phyloP scores from a whole-genome alignment of 2,797 vertebrate genomes.

The Hafferia zeledoni region DNA sequence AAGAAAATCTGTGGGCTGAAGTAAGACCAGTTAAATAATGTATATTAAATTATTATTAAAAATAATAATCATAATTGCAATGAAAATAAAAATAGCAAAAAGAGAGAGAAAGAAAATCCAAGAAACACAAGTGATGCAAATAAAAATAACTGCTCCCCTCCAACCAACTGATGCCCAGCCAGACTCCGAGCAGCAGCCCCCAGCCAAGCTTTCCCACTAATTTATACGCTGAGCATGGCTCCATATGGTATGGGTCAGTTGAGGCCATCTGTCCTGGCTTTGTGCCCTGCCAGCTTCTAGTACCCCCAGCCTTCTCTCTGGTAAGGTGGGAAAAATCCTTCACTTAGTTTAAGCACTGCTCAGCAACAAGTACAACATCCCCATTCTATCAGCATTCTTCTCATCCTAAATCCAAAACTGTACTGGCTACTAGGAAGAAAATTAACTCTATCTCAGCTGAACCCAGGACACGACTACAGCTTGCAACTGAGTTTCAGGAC shows the following conservation, averaged over 20 bases:
- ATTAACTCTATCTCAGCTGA: background rate
- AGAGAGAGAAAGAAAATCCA: background rate
- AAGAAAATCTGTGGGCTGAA: background rate
- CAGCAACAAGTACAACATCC: background rate
- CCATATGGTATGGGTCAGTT: background rate
- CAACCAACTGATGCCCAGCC: background rate
- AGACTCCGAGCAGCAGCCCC: background rate
- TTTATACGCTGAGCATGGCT: background rate
- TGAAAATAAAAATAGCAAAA: background rate
- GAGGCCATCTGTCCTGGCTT: background rate
- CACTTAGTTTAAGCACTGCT: background rate
- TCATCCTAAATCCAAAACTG: background rate
- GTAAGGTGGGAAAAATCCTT: background rate
- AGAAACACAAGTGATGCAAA: background rate
- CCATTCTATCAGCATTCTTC: background rate
- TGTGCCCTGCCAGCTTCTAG: background rate
- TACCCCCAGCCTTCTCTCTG: accelerated
- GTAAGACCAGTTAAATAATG: background rate
- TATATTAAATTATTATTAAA: background rate
- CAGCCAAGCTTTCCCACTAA: background rate
- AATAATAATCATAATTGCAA: background rate
- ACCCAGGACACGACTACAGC: background rate
- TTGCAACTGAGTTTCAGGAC: background rate
- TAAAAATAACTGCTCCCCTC: background rate
- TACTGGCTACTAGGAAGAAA: background rate